These are phyloP conservation scores for Nemoura dubitans DNA, from an alignment of 2,888 invertebrate genomes.

Conservation along the genomic window DNA sequence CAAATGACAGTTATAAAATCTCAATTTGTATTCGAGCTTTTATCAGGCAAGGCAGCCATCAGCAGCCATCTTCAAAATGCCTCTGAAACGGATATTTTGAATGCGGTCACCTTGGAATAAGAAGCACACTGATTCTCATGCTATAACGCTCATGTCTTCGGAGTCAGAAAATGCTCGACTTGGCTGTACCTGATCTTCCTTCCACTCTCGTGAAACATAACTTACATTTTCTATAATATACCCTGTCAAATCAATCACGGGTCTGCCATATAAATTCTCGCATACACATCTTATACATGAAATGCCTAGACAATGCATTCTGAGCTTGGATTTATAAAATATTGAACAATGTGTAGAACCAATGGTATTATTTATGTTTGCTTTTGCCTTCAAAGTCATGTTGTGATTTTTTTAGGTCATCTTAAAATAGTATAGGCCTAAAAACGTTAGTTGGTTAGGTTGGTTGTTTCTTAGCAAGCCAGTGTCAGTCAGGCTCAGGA, in stretches of 20 bases:
- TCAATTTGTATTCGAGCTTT: not conserved
- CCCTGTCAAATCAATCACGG: constrained; percentile 33
- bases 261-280: constrained; percentile 33
- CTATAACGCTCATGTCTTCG: not conserved
- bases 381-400: not conserved
- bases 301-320: not conserved
- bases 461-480: too few species aligned
- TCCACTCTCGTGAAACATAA: constrained; percentile 22
- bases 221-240: constrained; percentile 26
- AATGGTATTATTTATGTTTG: not conserved
- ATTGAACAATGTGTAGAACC: not conserved
- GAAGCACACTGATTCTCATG: not conserved
- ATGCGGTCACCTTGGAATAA: constrained; percentile 30
- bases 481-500: not conserved
- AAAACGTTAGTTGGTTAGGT: not conserved
- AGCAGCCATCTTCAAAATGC: not conserved
- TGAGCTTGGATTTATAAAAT: not conserved
- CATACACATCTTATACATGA: not conserved
- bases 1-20: not conserved
- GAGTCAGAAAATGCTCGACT: not conserved
- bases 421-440: not conserved
- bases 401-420: constrained; percentile 9
- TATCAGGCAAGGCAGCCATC: not conserved
- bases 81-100: constrained; percentile 17
- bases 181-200: constrained; percentile 19